A percentile compares a stretch with the other conserved stretches of the same genome.
phyloP scores from a whole-genome alignment of 2,797 vertebrate genomes.

The Hemibagrus guttatus region DNA sequence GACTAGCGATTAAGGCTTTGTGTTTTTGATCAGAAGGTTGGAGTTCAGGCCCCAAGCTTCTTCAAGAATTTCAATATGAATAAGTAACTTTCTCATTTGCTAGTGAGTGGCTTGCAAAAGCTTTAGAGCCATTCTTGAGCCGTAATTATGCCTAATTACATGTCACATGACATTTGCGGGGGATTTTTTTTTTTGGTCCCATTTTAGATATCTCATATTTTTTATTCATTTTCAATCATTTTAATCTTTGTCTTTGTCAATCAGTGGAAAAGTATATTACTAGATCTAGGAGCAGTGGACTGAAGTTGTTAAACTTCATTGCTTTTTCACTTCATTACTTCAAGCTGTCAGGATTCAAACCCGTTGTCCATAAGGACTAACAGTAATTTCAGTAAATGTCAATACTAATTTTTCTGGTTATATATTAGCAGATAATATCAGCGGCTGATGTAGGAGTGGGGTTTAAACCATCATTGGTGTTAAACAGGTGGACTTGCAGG shows the following conservation, averaged over 20 bases:
- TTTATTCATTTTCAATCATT: neutral
- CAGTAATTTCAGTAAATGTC: neutral
- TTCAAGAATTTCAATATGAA: neutral
- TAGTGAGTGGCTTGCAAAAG: neutral
- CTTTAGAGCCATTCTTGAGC: neutral
- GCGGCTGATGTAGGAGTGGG: neutral
- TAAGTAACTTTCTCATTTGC: neutral
- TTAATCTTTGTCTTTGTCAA: neutral
- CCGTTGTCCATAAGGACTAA: neutral
- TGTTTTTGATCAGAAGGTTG: too few species aligned
- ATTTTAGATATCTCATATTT: neutral
- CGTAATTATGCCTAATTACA: neutral
- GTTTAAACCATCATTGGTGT: neutral
- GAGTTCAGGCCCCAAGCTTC: too few species aligned
- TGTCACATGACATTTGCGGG: neutral
- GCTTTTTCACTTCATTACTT: neutral
- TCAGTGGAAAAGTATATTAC: neutral
- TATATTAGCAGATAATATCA: neutral
- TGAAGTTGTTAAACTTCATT: neutral
- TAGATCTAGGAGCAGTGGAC: neutral
- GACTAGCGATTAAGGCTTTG: too few species aligned
- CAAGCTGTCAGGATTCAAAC: neutral
- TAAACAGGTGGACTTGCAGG: slow-evolving; percentile 21
- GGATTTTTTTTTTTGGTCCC: neutral
- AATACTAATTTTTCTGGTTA: neutral